These are phyloP conservation scores for Loxodonta africana DNA, from an alignment of 2,113 vertebrate genomes.

Conservation along the genomic window DNA sequence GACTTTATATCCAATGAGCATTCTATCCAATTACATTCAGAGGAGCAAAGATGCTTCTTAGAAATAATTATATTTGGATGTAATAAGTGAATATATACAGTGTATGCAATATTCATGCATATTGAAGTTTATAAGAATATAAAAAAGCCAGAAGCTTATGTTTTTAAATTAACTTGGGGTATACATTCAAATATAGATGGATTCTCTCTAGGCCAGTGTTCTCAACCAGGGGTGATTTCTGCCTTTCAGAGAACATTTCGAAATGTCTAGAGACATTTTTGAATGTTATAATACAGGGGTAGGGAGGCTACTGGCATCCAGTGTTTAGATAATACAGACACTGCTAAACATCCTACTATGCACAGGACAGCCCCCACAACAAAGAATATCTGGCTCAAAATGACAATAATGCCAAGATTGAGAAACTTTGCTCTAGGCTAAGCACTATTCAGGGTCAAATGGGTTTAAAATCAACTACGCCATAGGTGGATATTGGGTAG, in stretches of 20 bases:
- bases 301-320: not conserved
- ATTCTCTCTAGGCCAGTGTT: not conserved
- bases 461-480: not conserved
- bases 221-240: not conserved
- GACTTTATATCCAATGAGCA: not conserved
- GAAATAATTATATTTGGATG: conserved; percentile 63
- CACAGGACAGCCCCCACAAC: not conserved
- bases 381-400: not conserved
- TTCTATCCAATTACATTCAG: conserved; percentile 38
- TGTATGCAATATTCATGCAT: conserved; percentile 57
- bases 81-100: conserved; percentile 58
- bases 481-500: not conserved
- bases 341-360: not conserved
- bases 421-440: not conserved
- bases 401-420: not conserved
- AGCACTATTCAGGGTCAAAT: not conserved
- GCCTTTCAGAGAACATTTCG: not conserved
- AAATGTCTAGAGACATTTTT: not conserved
- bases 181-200: not conserved
- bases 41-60: not conserved
- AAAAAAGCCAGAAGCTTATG: not conserved
- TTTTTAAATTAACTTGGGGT: not conserved
- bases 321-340: not conserved
- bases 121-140: conserved; percentile 54
- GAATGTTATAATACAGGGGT: not conserved